Conservation (phyloP, 2,113 vertebrate species). For the Gymnocephalus cernua region DNA sequence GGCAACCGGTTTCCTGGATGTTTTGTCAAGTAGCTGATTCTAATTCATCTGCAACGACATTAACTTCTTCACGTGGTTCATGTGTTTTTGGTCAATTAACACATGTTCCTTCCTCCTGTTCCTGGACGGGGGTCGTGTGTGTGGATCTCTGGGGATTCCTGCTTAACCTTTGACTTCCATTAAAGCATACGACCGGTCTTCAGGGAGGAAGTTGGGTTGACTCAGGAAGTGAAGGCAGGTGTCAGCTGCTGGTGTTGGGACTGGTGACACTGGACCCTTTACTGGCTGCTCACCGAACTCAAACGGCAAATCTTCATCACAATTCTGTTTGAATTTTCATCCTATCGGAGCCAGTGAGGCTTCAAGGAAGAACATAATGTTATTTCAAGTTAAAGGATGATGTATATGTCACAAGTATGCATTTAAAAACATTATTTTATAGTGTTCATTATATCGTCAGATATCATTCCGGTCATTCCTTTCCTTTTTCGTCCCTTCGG, state of each 20-base stretch:
- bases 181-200: slow-evolving; percentile 39
- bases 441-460: not conserved
- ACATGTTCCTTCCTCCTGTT: slow-evolving; percentile 38
- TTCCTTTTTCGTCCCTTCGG: not conserved
- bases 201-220: slow-evolving; percentile 47
- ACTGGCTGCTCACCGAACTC: not conserved
- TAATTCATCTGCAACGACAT: not conserved
- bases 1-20: no score
- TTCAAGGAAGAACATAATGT: rapidly evolving
- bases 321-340: not conserved
- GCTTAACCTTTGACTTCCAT: slow-evolving; percentile 69
- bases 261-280: slow-evolving; percentile 42
- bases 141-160: slow-evolving; percentile 36
- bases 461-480: not conserved
- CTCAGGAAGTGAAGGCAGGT: slow-evolving; percentile 70
- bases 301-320: not conserved
- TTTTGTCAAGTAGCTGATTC: not conserved
- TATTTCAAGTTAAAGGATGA: not conserved
- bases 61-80: not conserved
- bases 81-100: slow-evolving; percentile 39
- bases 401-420: not conserved
- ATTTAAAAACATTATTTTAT: not conserved
- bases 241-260: slow-evolving; percentile 68
- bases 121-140: slow-evolving; percentile 25
- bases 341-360: not conserved